These are phyloP conservation scores for Rhynchonycteris naso DNA, from an alignment of 2,797 vertebrate genomes.

Conservation along the genomic window DNA sequence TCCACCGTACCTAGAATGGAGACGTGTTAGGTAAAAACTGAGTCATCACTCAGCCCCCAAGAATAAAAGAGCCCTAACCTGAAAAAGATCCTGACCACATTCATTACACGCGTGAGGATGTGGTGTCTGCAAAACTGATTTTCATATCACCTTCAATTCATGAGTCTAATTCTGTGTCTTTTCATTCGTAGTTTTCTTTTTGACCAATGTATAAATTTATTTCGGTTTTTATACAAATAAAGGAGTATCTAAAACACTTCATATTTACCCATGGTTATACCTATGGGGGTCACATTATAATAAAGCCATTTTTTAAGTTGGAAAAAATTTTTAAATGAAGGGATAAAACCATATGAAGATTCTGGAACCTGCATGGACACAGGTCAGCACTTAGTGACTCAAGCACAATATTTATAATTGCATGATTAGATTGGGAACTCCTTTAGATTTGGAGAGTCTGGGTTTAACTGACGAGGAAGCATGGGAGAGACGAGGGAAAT, in stretches of 20 bases:
- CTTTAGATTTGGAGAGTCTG: conserved; percentile 71
- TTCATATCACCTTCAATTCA: neutral
- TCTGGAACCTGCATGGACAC: conserved; percentile 32
- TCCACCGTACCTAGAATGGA: neutral
- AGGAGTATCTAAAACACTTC: neutral
- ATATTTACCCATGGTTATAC: neutral
- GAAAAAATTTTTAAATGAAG: neutral
- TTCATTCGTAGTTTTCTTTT: neutral
- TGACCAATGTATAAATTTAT: neutral
- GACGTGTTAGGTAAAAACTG: neutral
- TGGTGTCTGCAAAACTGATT: neutral
- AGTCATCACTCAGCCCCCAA: neutral
- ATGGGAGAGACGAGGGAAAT: conserved; percentile 87
- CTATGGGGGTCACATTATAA: neutral
- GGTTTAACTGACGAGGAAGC: conserved; percentile 78
- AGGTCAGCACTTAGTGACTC: conserved; percentile 1
- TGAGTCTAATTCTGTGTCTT: neutral
- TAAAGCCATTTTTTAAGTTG: neutral
- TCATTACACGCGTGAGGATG: neutral
- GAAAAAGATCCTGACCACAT: neutral
- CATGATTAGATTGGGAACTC: conserved; percentile 71
- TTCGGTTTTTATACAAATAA: neutral
- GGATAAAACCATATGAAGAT: conserved; percentile 1
- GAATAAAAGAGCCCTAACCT: neutral
- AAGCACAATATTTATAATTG: conserved; percentile 67